These are phyloP conservation scores for Drosophila fulvimacula DNA, from an alignment of 2,888 invertebrate genomes.

Conservation along the genomic window DNA sequence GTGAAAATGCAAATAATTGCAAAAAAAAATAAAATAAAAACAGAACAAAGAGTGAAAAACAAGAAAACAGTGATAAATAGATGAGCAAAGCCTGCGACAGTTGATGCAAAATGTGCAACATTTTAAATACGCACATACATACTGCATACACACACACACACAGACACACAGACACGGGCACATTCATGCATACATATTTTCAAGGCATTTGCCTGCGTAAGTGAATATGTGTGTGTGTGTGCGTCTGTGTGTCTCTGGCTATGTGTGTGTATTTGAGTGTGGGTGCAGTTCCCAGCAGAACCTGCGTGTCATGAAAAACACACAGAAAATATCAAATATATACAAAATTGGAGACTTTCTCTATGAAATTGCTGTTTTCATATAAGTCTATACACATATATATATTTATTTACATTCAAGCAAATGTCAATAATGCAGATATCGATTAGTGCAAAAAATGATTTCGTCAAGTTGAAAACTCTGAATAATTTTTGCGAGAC, in stretches of 20 bases:
- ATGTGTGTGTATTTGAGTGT: conserved; percentile 5
- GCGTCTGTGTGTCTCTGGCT: too few species aligned
- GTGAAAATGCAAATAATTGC: conserved; percentile 32
- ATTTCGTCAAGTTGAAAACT: background rate
- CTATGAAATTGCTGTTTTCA: background rate
- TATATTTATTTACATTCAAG: conserved; percentile 2
- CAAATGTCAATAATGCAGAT: background rate
- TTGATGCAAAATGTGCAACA: conserved; percentile 21
- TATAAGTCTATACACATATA: background rate
- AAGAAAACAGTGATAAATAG: conserved; percentile 5
- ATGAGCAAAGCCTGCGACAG: background rate
- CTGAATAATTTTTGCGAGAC: too few species aligned
- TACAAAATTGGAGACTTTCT: background rate
- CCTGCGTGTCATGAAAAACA: conserved; percentile 29
- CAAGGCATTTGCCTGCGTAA: conserved; percentile 46
- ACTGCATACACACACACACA: conserved; percentile 14
- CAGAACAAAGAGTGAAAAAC: background rate
- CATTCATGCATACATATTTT: conserved; percentile 29
- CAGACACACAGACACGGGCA: background rate
- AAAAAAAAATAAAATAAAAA: background rate
- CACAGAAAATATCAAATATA: conserved; percentile 18
- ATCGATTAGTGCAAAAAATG: conserved; percentile 10
- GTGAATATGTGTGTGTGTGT: conserved; percentile 12
- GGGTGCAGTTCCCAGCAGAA: conserved; percentile 42
- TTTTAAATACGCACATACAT: conserved; percentile 27